A percentile compares a stretch with the other conserved stretches of the same genome.
Conservation (phyloP, 2,888 invertebrate genomes). For the Phoronis australis region DNA sequence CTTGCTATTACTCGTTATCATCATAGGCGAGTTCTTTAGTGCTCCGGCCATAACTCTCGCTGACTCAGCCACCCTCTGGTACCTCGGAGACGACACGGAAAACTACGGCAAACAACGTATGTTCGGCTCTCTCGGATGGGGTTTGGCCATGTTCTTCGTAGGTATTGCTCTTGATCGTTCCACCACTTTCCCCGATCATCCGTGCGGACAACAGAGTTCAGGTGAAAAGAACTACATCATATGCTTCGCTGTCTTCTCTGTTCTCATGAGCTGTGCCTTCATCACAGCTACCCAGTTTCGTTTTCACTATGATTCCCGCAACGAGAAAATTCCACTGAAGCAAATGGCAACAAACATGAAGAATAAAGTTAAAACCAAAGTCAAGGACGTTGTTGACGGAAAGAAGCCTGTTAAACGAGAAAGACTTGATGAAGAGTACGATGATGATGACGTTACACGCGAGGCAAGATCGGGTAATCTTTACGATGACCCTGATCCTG, state of each 20-base stretch:
- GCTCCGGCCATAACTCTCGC: conserved; percentile 92
- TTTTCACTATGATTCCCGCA: conserved; percentile 50
- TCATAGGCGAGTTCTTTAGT: conserved; percentile 96
- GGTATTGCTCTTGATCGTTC: conserved; percentile 82
- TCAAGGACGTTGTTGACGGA: conserved; percentile 26
- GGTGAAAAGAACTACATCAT: conserved; percentile 97
- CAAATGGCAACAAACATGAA: conserved; percentile 33
- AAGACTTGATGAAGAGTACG: conserved; percentile 30
- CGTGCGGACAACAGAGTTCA: conserved; percentile 73
- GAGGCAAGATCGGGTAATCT: conserved; percentile 9
- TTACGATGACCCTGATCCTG: conserved; percentile 2
- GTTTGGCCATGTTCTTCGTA: conserved; percentile 96
- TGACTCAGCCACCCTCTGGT: conserved; percentile 57
- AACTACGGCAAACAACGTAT: conserved; percentile 91
- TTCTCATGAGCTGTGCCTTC: conserved; percentile 91
- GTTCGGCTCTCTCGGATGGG: conserved; percentile 98
- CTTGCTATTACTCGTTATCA: conserved; percentile 80
- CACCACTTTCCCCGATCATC: conserved; percentile 88
- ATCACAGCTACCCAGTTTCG: conserved; percentile 83
- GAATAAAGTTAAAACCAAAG: conserved; percentile 35
- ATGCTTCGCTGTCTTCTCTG: conserved; percentile 95
- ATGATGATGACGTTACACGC: conserved; percentile 23
- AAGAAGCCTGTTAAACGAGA: conserved; percentile 24
- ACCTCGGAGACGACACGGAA: conserved; percentile 71
- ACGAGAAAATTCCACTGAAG: conserved; percentile 29